A percentile compares a stretch with the other conserved stretches of the same genome.
Evolutionary conservation across 2,888 invertebrate genomes (phyloP).

Genomic region (Helobdella robusta): DNA sequence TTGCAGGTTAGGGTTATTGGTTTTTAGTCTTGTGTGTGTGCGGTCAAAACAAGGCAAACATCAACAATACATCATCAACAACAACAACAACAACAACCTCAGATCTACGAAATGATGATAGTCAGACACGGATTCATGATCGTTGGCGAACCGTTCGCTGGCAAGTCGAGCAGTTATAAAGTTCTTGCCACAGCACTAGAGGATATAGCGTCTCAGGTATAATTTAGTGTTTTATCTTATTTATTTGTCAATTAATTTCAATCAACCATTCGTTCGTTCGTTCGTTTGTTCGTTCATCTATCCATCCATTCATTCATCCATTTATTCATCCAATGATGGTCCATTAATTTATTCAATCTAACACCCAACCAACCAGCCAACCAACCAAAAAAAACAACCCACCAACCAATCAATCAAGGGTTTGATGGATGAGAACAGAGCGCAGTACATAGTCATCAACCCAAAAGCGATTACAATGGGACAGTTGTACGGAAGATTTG

Average conservation of each 20-base stretch:
- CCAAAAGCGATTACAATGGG: conserved; percentile 55
- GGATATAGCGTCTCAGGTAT: conserved; percentile 64
- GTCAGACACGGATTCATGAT: conserved; percentile 54
- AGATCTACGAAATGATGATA: conserved; percentile 57
- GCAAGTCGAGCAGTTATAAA: conserved; percentile 58
- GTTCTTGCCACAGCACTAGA: conserved; percentile 66
- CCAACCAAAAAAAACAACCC: too few species aligned
- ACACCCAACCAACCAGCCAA: too few species aligned
- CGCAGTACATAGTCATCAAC: conserved; percentile 52
- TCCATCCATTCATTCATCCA: too few species aligned
- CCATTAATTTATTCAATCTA: too few species aligned
- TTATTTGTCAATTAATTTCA: too few species aligned
- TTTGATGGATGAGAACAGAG: conserved; percentile 50
- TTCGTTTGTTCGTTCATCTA: too few species aligned
- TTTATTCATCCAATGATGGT: too few species aligned
- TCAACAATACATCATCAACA: too few species aligned
- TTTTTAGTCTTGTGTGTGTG: background rate
- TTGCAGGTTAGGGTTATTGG: conserved; percentile 55
- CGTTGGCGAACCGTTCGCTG: conserved; percentile 53
- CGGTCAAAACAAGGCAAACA: too few species aligned
- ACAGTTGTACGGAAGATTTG: conserved; percentile 55
- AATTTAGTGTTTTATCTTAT: conserved; percentile 14
- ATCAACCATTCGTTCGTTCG: too few species aligned
- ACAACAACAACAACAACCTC: background rate
- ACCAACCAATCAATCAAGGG: too few species aligned